Percentiles rank a stretch among this genome's conserved stretches.
phyloP scores from a whole-genome alignment of 1,140 invertebrate genomes.

The Cydia fagiglandana region DNA sequence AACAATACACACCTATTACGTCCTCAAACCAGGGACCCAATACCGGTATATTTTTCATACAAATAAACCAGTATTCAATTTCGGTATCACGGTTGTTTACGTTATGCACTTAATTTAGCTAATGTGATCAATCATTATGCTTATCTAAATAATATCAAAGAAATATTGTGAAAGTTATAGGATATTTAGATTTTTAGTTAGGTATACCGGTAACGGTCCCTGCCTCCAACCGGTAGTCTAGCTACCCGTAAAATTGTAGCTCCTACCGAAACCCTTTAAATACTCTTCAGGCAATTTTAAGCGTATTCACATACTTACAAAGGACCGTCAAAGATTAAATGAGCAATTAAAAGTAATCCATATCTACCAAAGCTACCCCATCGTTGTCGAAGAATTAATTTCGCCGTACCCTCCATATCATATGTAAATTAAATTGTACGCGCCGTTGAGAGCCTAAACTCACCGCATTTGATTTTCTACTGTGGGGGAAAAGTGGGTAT shows the following conservation, averaged over 20 bases:
- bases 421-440: constrained; percentile 29
- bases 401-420: constrained; percentile 26
- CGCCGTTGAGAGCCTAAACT: constrained; percentile 5
- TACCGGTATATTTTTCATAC: too few relatives aligned
- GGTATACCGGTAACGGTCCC: too few relatives aligned
- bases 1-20: neutral
- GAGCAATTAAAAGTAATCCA: constrained; percentile 29
- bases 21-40: too few relatives aligned
- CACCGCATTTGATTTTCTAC: constrained; percentile 27
- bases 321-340: constrained; percentile 20
- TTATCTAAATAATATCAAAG: too few relatives aligned
- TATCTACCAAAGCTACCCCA: constrained; percentile 7
- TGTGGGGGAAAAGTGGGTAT: constrained; percentile 16
- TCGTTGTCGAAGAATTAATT: constrained; percentile 29
- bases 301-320: neutral
- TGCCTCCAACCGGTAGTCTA: too few relatives aligned
- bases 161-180: too few relatives aligned
- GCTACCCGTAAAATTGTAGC: neutral
- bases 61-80: too few relatives aligned
- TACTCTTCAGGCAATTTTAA: constrained; percentile 7
- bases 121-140: too few relatives aligned
- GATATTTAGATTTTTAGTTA: too few relatives aligned
- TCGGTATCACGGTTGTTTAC: too few relatives aligned
- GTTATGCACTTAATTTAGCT: too few relatives aligned
- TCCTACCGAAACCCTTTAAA: neutral